Base-by-base conservation (phyloP, 1,140 invertebrate genomes). In the Apolygus lucorum region DNA sequence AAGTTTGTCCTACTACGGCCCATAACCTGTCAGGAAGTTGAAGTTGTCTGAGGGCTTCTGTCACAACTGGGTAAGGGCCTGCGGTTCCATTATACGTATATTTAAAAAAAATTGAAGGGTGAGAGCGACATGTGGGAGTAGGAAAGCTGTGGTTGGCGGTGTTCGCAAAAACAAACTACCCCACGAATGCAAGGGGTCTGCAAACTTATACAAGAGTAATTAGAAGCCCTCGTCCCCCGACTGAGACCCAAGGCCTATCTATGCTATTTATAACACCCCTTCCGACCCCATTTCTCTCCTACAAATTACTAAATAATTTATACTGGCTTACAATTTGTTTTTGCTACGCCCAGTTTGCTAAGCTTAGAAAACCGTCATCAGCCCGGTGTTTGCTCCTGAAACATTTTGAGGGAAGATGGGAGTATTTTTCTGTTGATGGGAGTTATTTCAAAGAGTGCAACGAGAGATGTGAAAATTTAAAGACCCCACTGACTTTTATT, bases 281-380 rank as follows among this genome's bases (percentile, higher is more conserved):
- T 24, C 22, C 54, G 54, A 11, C 8, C 54, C 54, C 54, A 22
- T 59, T 59, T 21, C 54, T 59, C 54, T 59, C 22, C 54, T 14
- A 59, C 54, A 59, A 59, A 59, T 59, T 59, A 59, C 54, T 59
- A 59, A 59, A 59, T 59, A 59, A 59, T 59, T 59, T 59, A 59
- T 59, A 59, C 54, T 8, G 11, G 54, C 54, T 59, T 59, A 24
- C 54, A 59, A 59, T 59, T 59, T 59, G 54, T 59, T 59, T 59
- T 59, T 59, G 54, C 34, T n/a, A n/a, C n/a, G n/a, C n/a, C n/a
- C n/a, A n/a, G n/a, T n/a, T n/a, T n/a, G n/a, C n/a, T n/a, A n/a
- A n/a, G n/a, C n/a, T n/a, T n/a, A n/a, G n/a, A n/a, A n/a, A n/a
- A n/a, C n/a, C n/a, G n/a, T n/a, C n/a, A n/a, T n/a, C n/a, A n/a